These are phyloP conservation scores for Melanostoma mellinum DNA, from an alignment of 2,888 invertebrate species.

Conservation along the genomic window DNA sequence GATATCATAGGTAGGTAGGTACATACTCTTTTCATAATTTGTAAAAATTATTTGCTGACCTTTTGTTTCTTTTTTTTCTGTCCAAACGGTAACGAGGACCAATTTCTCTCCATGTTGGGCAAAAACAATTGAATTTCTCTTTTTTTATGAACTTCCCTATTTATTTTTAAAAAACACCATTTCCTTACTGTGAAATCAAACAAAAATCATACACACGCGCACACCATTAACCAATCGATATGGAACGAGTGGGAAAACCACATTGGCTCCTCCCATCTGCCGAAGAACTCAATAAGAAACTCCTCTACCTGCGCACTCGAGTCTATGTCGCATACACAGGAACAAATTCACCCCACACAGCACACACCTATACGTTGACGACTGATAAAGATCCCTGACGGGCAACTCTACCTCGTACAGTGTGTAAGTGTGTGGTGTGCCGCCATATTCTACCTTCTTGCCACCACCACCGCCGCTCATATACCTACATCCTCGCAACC, in stretches of 20 bases:
- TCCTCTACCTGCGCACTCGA: slow-evolving; percentile 60
- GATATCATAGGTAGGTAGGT: too few species aligned
- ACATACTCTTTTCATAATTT: too few species aligned
- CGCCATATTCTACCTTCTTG: slow-evolving; percentile 66
- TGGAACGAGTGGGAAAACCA: slow-evolving; percentile 19
- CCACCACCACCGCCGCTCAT: slow-evolving; percentile 55
- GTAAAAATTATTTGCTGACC: slow-evolving; percentile 34
- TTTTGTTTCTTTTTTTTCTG: not conserved
- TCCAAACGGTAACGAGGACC: slow-evolving; percentile 39
- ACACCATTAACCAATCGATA: slow-evolving; percentile 47
- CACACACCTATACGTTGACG: slow-evolving; percentile 26
- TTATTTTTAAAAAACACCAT: not conserved
- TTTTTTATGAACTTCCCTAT: slow-evolving; percentile 20
- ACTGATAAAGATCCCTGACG: slow-evolving; percentile 15
- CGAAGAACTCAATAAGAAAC: slow-evolving; percentile 39
- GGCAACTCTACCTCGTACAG: slow-evolving; percentile 9
- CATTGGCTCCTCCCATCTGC: slow-evolving; percentile 46
- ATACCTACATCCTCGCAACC: slow-evolving; percentile 61
- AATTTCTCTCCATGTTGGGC: slow-evolving; percentile 31
- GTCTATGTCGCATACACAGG: not conserved
- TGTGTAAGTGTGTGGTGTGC: slow-evolving; percentile 22
- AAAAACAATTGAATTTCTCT: slow-evolving; percentile 44
- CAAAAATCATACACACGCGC: slow-evolving; percentile 50
- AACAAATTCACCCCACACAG: not conserved
- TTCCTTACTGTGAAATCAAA: slow-evolving; percentile 11